Conservation (phyloP, 2,113 vertebrate genomes). For the Hippocampus zosterae region DNA sequence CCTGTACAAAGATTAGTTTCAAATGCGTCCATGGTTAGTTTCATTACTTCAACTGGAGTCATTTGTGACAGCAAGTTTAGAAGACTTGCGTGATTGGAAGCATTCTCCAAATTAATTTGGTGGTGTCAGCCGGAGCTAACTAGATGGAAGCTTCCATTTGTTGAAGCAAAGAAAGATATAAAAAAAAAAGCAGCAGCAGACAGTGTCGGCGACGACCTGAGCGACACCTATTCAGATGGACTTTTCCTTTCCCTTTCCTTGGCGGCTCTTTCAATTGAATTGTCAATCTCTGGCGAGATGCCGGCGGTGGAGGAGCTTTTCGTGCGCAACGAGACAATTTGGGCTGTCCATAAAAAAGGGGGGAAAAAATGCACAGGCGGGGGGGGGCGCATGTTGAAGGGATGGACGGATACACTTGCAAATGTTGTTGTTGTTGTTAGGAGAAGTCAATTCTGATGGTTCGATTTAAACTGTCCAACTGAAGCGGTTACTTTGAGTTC, state of each 20-base stretch:
- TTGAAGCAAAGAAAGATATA: conserved; percentile 3
- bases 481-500: background rate
- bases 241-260: background rate
- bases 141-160: conserved; percentile 30
- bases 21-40: background rate
- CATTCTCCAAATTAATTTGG: conserved; percentile 53
- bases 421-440: background rate
- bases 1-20: background rate
- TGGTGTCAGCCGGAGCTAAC: conserved; percentile 46
- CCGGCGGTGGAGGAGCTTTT: conserved; percentile 4
- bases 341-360: conserved; percentile 20
- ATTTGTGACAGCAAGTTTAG: conserved; percentile 42
- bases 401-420: conserved; percentile 3
- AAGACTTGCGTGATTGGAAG: conserved; percentile 57
- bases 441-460: background rate
- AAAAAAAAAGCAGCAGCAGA: background rate
- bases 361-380: background rate
- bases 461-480: background rate
- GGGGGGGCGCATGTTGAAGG: background rate
- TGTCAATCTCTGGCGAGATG: conserved; percentile 17
- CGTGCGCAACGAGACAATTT: conserved; percentile 20
- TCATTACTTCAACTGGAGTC: background rate
- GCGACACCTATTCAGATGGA: conserved; percentile 27
- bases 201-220: conserved; percentile 16
- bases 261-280: conserved; percentile 32